These are phyloP conservation scores for Corythucha ciliata DNA, from an alignment of 2,888 invertebrate genomes.

Conservation along the genomic window DNA sequence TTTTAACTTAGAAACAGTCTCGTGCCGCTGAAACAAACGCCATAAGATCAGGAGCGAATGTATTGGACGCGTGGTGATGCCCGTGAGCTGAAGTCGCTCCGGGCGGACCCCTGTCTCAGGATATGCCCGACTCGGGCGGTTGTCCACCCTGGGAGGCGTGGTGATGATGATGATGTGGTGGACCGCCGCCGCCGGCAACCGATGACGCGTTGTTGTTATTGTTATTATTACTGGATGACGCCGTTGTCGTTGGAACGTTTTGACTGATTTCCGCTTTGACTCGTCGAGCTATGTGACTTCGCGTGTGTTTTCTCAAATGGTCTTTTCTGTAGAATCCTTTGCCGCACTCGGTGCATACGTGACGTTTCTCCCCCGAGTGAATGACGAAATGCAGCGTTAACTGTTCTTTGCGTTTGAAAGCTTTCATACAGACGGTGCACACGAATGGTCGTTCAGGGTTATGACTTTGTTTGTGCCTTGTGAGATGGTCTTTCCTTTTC, in stretches of 20 bases:
- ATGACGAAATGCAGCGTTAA: constrained; percentile 80
- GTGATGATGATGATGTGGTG: no score
- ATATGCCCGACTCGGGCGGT: no score
- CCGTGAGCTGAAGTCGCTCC: constrained; percentile 26
- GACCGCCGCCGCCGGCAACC: no score
- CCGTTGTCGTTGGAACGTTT: constrained; percentile 26
- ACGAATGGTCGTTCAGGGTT: constrained; percentile 82
- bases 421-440: constrained; percentile 74
- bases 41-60: constrained; percentile 34
- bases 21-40: constrained; percentile 36
- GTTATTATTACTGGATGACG: constrained; percentile 1
- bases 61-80: constrained; percentile 15
- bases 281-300: constrained; percentile 63
- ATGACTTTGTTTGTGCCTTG: constrained; percentile 77
- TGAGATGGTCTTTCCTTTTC: constrained; percentile 77
- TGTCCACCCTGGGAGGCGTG: no score
- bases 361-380: constrained; percentile 80
- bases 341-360: constrained; percentile 77
- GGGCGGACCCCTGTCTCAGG: constrained; percentile 45
- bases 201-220: constrained; percentile 10
- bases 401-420: constrained; percentile 82
- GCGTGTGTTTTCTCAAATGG: constrained; percentile 67
- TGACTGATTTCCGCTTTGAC: constrained; percentile 57
- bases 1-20: constrained; percentile 35
- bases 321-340: constrained; percentile 59